A percentile compares a stretch with the other conserved stretches of the same genome.
phyloP scores from a whole-genome alignment of 2,113 vertebrate species.

The Hippocampus abdominalis region DNA sequence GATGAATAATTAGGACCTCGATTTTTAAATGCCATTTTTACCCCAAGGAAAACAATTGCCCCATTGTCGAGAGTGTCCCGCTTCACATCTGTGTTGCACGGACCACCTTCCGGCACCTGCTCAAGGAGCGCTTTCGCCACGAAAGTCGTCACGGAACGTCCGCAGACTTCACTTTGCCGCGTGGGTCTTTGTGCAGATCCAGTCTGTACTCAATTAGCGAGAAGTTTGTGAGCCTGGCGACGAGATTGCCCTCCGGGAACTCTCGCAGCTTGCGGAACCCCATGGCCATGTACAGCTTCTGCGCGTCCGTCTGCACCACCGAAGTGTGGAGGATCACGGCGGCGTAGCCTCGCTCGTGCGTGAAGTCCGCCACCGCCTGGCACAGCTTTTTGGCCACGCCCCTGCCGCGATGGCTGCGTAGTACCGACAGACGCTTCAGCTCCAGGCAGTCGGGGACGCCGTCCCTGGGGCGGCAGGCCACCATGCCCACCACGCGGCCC shows the following conservation, averaged over 20 bases:
- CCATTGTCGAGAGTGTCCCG: too few relatives aligned
- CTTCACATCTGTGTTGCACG: background rate
- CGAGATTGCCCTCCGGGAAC: slow-evolving; percentile 28
- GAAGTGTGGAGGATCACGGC: slow-evolving; percentile 69
- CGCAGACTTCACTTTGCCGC: slow-evolving; percentile 21
- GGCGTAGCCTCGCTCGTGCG: slow-evolving; percentile 52
- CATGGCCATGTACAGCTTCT: slow-evolving; percentile 70
- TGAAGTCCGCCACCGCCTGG: slow-evolving; percentile 60
- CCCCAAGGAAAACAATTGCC: too few relatives aligned
- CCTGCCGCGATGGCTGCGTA: slow-evolving; percentile 58
- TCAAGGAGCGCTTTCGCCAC: background rate
- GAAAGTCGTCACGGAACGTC: background rate
- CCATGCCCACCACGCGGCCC: slow-evolving; percentile 64
- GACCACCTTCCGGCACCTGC: background rate
- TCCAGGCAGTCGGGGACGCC: slow-evolving; percentile 37
- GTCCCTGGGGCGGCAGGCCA: slow-evolving; percentile 57
- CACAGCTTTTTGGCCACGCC: slow-evolving; percentile 74
- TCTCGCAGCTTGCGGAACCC: slow-evolving; percentile 63
- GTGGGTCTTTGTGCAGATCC: slow-evolving; percentile 42
- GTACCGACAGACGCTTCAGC: slow-evolving; percentile 71
- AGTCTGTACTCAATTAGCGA: slow-evolving; percentile 68
- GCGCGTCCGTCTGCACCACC: slow-evolving; percentile 72
- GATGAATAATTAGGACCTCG: too few relatives aligned
- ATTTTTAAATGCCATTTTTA: too few relatives aligned
- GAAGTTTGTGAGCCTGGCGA: slow-evolving; percentile 66